These are phyloP conservation scores for Nomada ferruginata DNA, from an alignment of 2,888 invertebrate genomes.

Conservation along the genomic window DNA sequence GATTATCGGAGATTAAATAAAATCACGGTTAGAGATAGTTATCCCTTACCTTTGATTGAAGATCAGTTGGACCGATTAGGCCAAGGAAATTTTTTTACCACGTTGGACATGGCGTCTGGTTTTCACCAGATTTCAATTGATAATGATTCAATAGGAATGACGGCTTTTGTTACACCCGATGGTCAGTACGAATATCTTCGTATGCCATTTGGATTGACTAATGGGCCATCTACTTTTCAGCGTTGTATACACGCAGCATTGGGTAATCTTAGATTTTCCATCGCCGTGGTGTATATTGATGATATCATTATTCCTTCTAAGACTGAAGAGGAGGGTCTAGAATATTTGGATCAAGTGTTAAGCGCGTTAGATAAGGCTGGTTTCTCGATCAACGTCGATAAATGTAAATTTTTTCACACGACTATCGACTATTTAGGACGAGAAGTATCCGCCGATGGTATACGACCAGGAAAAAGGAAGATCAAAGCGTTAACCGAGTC, in stretches of 20 bases:
- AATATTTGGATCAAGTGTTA: background rate
- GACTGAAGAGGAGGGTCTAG: background rate
- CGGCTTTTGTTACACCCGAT: conserved; percentile 13
- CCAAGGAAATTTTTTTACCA: background rate
- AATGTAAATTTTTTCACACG: background rate
- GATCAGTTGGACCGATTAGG: conserved; percentile 12
- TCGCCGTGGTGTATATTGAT: background rate
- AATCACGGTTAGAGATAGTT: conserved; percentile 9
- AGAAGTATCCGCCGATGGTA: background rate
- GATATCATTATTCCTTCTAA: conserved; percentile 5
- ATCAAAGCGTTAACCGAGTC: background rate
- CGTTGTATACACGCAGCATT: background rate
- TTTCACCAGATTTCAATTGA: conserved; percentile 17
- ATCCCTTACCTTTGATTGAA: conserved; percentile 10
- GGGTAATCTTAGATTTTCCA: background rate
- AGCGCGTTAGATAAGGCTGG: background rate
- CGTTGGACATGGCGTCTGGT: background rate
- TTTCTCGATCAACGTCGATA: background rate
- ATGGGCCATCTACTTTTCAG: conserved; percentile 17
- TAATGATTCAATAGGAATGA: background rate
- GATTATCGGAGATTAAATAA: conserved; percentile 18
- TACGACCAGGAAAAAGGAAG: background rate
- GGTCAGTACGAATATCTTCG: conserved; percentile 12
- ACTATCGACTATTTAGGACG: background rate
- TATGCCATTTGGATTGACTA: conserved; percentile 26